Evolutionary conservation across 2,113 vertebrate species (phyloP), one percentile per base, ranked within the genome.

Genomic region (Chloebia gouldiae): DNA sequence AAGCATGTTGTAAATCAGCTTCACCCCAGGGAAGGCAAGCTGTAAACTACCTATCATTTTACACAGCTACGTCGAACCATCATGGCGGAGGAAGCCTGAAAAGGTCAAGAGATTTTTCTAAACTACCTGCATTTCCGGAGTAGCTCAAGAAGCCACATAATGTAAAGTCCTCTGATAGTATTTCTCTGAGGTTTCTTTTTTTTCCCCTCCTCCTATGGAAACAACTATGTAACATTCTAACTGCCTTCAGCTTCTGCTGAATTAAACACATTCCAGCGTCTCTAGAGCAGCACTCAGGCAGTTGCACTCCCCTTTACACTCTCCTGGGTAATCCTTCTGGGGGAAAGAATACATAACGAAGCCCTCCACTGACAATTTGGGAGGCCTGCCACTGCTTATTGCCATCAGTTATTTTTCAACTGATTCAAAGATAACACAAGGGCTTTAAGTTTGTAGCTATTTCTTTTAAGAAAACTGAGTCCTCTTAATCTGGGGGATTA

Each of bases 51-150:
- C 85, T 83, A 83, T 93, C 92, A 40, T 93, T 92, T 95, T 86
- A 90, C 81, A 95, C 22, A 59, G 75, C 75, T 91, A 93, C 1
- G 2, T n/a, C 4, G 49, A 92, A 86, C 82, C 82, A 57, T 88
- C 93, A 92, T 92, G 96, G 94, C 0, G 21, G 82, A 95, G 76
- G 90, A 96, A 92, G 81, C 77, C 84, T 71, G 93, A 91, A 92
- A 95, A 96, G 86, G 92, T 96, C 94, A 96, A 94, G 92, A 96
- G 88, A 96, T 96, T 93, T 94, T 92, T 94, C 82, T 93, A 18
- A 96, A 88, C 90, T 86, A 37, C 60, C 88, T 68, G 30, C 56
- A 71, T 47, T 92, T 93, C 90, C 7, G 18, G 88, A 93, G 80
- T 5, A 84, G 56, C 92, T 96, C 88, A 92, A 92, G 79, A 95